Evolutionary conservation across 2,113 vertebrate species (phyloP).

Genomic region (Ariopsis seemanni): DNA sequence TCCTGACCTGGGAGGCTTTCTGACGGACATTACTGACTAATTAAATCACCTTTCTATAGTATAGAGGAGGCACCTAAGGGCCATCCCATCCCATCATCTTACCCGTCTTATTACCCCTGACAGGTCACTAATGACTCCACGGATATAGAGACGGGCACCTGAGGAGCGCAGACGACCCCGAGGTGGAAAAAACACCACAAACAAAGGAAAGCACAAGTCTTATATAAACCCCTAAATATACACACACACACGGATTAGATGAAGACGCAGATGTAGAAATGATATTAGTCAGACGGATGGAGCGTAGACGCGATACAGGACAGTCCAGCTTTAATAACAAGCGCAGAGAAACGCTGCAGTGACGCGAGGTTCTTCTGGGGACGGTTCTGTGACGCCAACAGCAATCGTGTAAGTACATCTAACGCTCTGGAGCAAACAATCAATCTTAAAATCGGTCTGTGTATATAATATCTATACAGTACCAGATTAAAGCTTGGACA

Average conservation of each 20-base stretch:
- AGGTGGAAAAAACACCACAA: slow-evolving; percentile 3
- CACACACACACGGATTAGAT: background rate
- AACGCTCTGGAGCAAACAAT: too few species aligned
- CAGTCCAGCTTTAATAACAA: background rate
- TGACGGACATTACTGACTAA: slow-evolving; percentile 39
- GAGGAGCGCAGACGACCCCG: slow-evolving; percentile 15
- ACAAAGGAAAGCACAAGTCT: slow-evolving; percentile 4
- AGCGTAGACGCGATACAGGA: background rate
- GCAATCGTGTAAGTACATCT: slow-evolving; percentile 14
- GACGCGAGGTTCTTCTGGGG: background rate
- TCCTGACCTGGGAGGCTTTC: slow-evolving; percentile 25
- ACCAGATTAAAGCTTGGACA: too few species aligned
- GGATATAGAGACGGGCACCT: slow-evolving; percentile 12
- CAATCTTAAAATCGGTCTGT: too few species aligned
- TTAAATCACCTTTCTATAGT: slow-evolving; percentile 41
- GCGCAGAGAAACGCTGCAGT: background rate
- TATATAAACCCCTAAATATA: slow-evolving; percentile 7
- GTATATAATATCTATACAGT: too few species aligned
- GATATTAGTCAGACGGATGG: background rate
- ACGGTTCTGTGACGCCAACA: background rate
- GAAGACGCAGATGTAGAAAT: background rate
- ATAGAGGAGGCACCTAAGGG: slow-evolving; percentile 9
- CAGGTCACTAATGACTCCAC: slow-evolving; percentile 28
- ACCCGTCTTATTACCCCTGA: background rate
- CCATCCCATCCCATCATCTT: background rate